Base-by-base conservation (phyloP, 2,888 invertebrate genomes). In the Agriopis leucophaearia region DNA sequence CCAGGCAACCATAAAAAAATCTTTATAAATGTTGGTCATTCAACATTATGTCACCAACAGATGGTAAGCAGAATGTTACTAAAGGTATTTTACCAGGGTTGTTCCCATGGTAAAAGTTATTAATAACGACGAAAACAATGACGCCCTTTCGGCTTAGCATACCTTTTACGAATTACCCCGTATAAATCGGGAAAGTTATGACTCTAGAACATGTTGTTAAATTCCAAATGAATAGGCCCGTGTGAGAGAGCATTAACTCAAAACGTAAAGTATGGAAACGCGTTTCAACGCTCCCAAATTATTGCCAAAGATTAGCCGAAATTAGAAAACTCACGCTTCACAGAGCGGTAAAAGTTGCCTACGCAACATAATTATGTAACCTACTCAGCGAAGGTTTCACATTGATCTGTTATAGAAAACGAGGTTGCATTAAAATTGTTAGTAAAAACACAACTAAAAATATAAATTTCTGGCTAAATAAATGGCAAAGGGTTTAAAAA, bases 161-260 rank as follows among this genome's bases (percentile, higher is more conserved):
- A 54, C 10, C 44, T 8, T 42, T 55, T 27, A 27, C 18, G 42
- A 8, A 13, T 35, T 44, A 44, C 52, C 52, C 27, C 38, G 86
- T 89, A 88, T 86, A 87, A 80, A 80, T 78, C 71, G 72, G 70
- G 78, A 45, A 40, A 79, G 80, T 82, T 81, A 80, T 79, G 85
- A 85, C 82, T 84, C 83, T 74, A 79, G 70, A 85, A 85, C 85
- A 82, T 82, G 86, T 82, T 83, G 86, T 86, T 88, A 81, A 85
- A 87, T 90, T 89, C 83, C 84, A 84, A 90, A 88, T 89, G 89
- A 91, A 90, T 88, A 87, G 87, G 81, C 86, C 75, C 75, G 73
- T 69, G 81, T 81, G 85, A 85, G 82, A 83, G 86, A 86, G 83
- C 84, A 85, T 88, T 89, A 85, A 89, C 85, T 88, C 85, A 80